phyloP scores from a whole-genome alignment of 2,113 vertebrate species.

The Crotalus tigris region DNA sequence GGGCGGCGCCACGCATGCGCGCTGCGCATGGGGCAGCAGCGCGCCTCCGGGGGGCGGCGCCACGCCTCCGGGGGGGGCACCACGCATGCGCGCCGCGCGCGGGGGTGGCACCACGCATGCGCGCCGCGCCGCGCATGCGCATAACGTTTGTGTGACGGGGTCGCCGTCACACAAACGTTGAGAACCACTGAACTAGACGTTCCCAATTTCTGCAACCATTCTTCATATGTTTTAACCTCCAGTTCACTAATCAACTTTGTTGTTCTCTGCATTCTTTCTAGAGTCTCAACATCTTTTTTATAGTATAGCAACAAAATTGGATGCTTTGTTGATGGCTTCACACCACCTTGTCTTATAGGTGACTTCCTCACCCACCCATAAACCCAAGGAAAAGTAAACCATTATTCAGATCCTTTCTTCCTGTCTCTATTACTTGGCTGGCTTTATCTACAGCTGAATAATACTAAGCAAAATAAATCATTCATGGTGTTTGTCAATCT shows the following conservation, averaged over 20 bases:
- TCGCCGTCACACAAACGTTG: no score
- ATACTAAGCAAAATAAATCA: background rate
- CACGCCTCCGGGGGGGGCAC: no score
- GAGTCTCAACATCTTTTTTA: background rate
- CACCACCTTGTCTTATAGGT: background rate
- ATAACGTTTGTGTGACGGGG: no score
- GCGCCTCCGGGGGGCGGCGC: no score
- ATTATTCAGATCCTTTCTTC: background rate
- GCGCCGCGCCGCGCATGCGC: no score
- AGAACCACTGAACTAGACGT: no score
- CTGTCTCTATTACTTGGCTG: background rate
- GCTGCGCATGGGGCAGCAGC: no score
- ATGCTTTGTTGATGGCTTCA: background rate
- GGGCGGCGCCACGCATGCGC: no score
- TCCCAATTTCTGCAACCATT: no score
- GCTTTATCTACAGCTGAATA: background rate
- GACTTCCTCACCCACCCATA: background rate
- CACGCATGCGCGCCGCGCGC: no score
- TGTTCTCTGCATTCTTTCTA: background rate
- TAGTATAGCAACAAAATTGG: background rate
- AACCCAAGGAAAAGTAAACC: background rate
- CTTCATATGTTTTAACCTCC: background rate
- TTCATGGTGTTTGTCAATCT: background rate
- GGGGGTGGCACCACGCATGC: no score
- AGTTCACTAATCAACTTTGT: background rate